Evolutionary conservation across 92 coral and sea anemone species (phyloP).

Genomic region (Siderastrea siderea): DNA sequence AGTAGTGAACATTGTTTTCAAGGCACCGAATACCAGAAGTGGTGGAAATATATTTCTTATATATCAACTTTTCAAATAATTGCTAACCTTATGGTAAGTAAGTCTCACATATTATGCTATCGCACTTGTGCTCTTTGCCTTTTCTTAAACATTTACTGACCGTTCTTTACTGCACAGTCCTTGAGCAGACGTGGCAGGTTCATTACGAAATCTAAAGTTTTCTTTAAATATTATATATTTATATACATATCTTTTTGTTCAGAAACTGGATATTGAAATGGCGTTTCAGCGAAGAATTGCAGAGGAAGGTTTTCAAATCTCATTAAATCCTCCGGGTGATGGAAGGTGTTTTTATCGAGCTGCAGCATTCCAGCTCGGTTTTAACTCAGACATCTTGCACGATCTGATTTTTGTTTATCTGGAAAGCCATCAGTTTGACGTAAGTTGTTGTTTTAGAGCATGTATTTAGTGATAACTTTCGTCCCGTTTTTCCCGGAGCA

Average conservation of each 20-base stretch:
- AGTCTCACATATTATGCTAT: too few species aligned
- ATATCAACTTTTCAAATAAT: too few species aligned
- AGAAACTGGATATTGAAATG: conserved; percentile 36
- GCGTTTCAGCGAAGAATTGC: conserved; percentile 8
- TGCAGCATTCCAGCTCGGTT: conserved; percentile 55
- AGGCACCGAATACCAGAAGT: neutral
- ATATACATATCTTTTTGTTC: neutral
- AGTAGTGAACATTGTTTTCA: neutral
- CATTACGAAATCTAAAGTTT: neutral
- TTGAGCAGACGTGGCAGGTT: too few species aligned
- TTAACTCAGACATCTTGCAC: conserved; percentile 29
- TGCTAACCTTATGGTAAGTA: too few species aligned
- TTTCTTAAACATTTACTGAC: too few species aligned
- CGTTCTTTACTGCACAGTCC: too few species aligned
- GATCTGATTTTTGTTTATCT: conserved; percentile 45
- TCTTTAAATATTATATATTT: neutral
- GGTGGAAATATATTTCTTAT: too few species aligned
- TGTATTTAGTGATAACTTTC: too few species aligned
- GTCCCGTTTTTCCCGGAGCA: too few species aligned
- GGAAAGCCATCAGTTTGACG: conserved; percentile 55
- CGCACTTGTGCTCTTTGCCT: too few species aligned
- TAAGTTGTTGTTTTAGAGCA: conserved; percentile 7
- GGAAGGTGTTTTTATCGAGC: conserved; percentile 66
- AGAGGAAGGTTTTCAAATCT: conserved; percentile 45
- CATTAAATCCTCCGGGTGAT: conserved; percentile 49